These are phyloP conservation scores for Hemaris fuciformis DNA, from an alignment of 2,888 invertebrate species.

Conservation along the genomic window DNA sequence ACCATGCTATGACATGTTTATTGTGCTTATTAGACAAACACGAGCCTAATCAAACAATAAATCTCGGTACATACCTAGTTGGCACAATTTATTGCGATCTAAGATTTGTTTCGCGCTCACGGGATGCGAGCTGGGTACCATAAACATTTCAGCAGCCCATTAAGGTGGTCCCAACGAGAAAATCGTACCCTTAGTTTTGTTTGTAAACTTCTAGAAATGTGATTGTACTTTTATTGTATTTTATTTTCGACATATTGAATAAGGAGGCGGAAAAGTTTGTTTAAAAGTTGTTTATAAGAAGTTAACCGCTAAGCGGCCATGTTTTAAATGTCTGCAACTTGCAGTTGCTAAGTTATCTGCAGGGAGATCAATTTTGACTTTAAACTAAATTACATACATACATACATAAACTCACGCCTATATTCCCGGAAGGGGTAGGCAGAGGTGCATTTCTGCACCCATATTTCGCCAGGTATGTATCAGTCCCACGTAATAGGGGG, in stretches of 20 bases:
- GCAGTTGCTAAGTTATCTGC: neutral
- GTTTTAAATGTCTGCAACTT: neutral
- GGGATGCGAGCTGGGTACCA: slow-evolving; percentile 54
- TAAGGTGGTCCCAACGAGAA: slow-evolving; percentile 55
- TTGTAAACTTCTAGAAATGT: slow-evolving; percentile 62
- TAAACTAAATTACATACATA: too few relatives aligned
- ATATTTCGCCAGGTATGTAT: too few relatives aligned
- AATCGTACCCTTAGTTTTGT: slow-evolving; percentile 59
- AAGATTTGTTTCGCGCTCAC: slow-evolving; percentile 62
- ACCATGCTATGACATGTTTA: slow-evolving; percentile 38
- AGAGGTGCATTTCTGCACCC: too few relatives aligned
- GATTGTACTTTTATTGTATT: slow-evolving; percentile 51
- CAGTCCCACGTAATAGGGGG: too few relatives aligned
- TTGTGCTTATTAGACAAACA: slow-evolving; percentile 42
- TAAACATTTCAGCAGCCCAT: slow-evolving; percentile 72
- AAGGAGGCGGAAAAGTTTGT: neutral
- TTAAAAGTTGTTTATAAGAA: neutral
- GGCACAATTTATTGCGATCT: slow-evolving; percentile 62
- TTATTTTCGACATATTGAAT: neutral
- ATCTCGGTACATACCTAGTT: slow-evolving; percentile 49
- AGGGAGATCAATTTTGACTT: neutral
- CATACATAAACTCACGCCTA: too few relatives aligned
- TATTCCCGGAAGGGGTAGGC: too few relatives aligned
- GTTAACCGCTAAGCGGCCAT: neutral
- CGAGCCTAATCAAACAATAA: slow-evolving; percentile 68